Evolutionary conservation across 1,140 invertebrate species (phyloP), one percentile per base, ranked within the genome.

Genomic region (Notospermus geniculatus): DNA sequence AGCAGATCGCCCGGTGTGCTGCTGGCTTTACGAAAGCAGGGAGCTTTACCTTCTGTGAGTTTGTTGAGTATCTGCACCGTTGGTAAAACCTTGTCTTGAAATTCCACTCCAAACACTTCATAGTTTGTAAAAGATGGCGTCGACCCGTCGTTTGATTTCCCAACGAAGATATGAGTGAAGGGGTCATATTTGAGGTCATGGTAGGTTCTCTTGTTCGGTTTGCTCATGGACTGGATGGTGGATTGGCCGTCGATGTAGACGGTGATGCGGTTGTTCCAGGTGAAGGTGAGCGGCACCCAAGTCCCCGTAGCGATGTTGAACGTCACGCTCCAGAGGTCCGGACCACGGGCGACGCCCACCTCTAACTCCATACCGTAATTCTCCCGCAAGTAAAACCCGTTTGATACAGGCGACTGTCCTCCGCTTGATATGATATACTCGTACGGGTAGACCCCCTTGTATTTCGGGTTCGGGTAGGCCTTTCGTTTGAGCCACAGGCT

Each of bases 311-410:
- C 52, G 7, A 78, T 62, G n/a, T 57, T 52, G 45, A 77, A 62
- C 9, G 55, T 66, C 0, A 59, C 57, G 28, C 55, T 52, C 73
- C 74, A 78, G 1, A 57, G 28, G 0, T 39, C 59, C 5, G 46
- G 57, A 0, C 28, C 65, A 23, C 46, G 41, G 7, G 69, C 59
- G 19, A 77, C 69, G 0, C 72, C 75, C 13, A 74, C 57, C 32
- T 70, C 71, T 54, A 69, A 72, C 62, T 77, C 73, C 46, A 70
- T 59, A 2, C 71, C 73, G 25, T 58, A 67, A 17, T 59, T 62
- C 54, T 72, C 68, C 19, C 54, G 29, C 7, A 77, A 22, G 62
- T 75, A 77, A 50, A 71, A 69, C 23, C 76, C 76, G 2, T 74
- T 68, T 2, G 70, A 70, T 32, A 65, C 62, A 0, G 58, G 27